These are phyloP conservation scores for Daubentonia madagascariensis DNA, from an alignment of 2,113 vertebrate genomes.

Conservation along the genomic window DNA sequence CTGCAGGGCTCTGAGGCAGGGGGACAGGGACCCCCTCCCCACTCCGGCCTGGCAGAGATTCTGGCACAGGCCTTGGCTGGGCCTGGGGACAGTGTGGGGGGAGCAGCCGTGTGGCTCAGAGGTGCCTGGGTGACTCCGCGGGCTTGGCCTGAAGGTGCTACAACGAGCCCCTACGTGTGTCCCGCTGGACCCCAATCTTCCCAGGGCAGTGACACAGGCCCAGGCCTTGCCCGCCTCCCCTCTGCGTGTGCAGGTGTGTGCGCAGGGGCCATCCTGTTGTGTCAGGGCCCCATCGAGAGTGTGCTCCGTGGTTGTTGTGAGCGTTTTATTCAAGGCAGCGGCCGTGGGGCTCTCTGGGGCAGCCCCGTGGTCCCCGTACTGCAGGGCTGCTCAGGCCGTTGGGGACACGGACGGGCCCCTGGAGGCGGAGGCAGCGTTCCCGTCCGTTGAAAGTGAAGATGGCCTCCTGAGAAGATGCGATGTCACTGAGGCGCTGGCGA, in stretches of 20 bases:
- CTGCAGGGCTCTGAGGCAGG: neutral
- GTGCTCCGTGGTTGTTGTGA: rapidly evolving
- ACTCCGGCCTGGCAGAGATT: neutral
- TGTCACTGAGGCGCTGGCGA: rapidly evolving
- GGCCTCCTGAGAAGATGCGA: neutral
- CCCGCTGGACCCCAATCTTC: neutral
- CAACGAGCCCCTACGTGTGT: rapidly evolving
- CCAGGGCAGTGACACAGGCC: neutral
- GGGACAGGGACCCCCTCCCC: neutral
- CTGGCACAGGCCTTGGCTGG: too few species aligned
- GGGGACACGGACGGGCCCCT: neutral
- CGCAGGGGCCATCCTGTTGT: too few species aligned
- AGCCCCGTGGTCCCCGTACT: neutral
- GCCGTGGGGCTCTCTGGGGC: rapidly evolving
- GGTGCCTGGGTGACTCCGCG: rapidly evolving
- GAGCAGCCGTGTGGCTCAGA: rapidly evolving
- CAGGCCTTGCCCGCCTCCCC: too few species aligned
- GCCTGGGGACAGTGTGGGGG: neutral
- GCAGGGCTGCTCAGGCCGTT: rapidly evolving
- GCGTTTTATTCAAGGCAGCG: neutral
- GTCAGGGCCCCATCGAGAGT: neutral
- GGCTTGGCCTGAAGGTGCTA: rapidly evolving
- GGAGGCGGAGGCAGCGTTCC: neutral
- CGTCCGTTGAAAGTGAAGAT: neutral
- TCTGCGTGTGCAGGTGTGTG: rapidly evolving